Percentiles rank a stretch among this genome's conserved stretches.
phyloP scores from a whole-genome alignment of 2,113 vertebrate genomes.

The Brachypodius melanocephalos region DNA sequence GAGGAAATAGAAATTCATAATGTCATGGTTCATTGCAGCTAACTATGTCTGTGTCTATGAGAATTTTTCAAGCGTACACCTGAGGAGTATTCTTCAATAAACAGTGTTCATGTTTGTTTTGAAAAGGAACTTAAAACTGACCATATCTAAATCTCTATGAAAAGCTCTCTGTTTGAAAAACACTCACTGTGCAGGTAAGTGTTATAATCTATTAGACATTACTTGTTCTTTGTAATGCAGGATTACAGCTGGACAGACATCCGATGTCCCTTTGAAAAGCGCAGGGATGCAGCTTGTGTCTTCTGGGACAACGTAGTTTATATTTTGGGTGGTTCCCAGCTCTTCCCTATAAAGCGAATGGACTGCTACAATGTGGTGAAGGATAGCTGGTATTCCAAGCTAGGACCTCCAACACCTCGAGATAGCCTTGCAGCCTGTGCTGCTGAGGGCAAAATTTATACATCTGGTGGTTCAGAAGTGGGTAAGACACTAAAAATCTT shows the following conservation, averaged over 20 bases:
- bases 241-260: slow-evolving; percentile 98
- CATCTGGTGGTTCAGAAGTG: slow-evolving; percentile 96
- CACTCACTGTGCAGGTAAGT: slow-evolving; percentile 55
- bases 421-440: slow-evolving; percentile 96
- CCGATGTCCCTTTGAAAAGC: slow-evolving; percentile 96
- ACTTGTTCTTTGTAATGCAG: slow-evolving; percentile 74
- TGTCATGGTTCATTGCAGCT: slow-evolving; percentile 43
- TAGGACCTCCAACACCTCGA: slow-evolving; percentile 91
- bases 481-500: slow-evolving; percentile 81
- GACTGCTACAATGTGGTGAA: slow-evolving; percentile 99
- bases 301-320: slow-evolving; percentile 99
- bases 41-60: slow-evolving; percentile 54
- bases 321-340: slow-evolving; percentile 96
- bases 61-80: slow-evolving; percentile 58
- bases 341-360: slow-evolving; percentile 98
- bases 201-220: slow-evolving; percentile 59
- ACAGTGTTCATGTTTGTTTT: slow-evolving; percentile 58
- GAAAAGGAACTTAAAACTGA: slow-evolving; percentile 67
- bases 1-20: slow-evolving; percentile 18
- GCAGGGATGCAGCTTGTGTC: slow-evolving; percentile 90
- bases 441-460: slow-evolving; percentile 95
- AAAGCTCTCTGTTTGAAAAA: slow-evolving; percentile 64
- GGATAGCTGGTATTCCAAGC: slow-evolving; percentile 98
- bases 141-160: slow-evolving; percentile 57
- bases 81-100: slow-evolving; percentile 54